Percentiles rank a stretch among this genome's conserved stretches.
Evolutionary conservation across 2,888 invertebrate genomes (phyloP).

Genomic region (Thecocarcelia acutangulata): DNA sequence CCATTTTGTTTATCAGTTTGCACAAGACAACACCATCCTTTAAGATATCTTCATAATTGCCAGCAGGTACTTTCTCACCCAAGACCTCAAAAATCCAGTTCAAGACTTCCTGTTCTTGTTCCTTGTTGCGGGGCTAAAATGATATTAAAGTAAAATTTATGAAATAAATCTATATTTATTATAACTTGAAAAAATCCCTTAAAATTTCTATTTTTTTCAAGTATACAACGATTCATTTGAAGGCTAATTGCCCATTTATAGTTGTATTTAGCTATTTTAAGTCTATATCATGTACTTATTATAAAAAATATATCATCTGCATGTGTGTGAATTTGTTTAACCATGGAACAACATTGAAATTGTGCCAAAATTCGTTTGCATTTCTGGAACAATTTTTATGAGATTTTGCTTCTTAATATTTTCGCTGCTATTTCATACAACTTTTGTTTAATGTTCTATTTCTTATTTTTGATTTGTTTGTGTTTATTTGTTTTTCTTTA

Average conservation of each 20-base stretch:
- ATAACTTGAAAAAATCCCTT: too few relatives aligned
- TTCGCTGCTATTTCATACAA: conserved; percentile 26
- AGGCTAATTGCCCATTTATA: background rate
- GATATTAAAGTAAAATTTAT: conserved; percentile 18
- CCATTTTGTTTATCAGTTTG: conserved; percentile 95
- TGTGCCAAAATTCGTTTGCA: conserved; percentile 58
- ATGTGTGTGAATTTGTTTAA: conserved; percentile 30
- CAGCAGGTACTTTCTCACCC: conserved; percentile 92
- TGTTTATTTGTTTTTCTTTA: conserved; percentile 16
- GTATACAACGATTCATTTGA: background rate
- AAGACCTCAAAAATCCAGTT: conserved; percentile 94
- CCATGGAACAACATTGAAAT: conserved; percentile 55
- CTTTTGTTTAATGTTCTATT: conserved; percentile 13
- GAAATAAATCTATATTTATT: too few relatives aligned
- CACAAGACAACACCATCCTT: conserved; percentile 95
- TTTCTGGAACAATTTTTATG: conserved; percentile 61
- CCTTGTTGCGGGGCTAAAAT: conserved; percentile 90
- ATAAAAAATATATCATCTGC: too few relatives aligned
- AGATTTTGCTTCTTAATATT: conserved; percentile 36
- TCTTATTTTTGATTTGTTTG: conserved; percentile 3
- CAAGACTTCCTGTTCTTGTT: conserved; percentile 93
- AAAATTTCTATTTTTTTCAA: too few relatives aligned
- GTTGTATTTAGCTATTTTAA: too few relatives aligned
- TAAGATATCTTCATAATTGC: conserved; percentile 92
- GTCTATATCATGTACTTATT: background rate